Percentiles rank a stretch among this genome's conserved stretches.
These are phyloP conservation scores for Phymatocera aterrima DNA, from an alignment of 2,888 invertebrate genomes.

Conservation along the genomic window DNA sequence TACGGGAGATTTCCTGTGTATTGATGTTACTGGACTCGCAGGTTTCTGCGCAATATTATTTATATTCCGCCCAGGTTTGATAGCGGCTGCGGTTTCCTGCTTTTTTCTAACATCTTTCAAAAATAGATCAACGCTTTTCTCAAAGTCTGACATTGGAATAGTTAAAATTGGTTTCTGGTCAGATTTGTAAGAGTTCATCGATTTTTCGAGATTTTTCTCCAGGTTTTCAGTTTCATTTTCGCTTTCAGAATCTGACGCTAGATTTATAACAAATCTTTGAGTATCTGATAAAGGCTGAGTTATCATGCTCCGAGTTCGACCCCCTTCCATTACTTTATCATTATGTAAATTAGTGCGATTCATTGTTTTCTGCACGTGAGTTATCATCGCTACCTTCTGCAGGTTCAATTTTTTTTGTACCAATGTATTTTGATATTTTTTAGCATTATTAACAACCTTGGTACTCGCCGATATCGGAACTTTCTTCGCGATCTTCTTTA, in stretches of 20 bases:
- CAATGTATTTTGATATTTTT: slow-evolving; percentile 64
- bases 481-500: slow-evolving; percentile 62
- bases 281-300: slow-evolving; percentile 53
- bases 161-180: slow-evolving; percentile 51
- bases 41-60: slow-evolving; percentile 44
- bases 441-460: slow-evolving; percentile 67
- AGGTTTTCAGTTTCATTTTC: slow-evolving; percentile 62
- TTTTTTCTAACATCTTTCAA: slow-evolving; percentile 67
- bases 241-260: slow-evolving; percentile 68
- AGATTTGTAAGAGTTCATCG: not conserved
- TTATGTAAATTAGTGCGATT: slow-evolving; percentile 51
- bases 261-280: slow-evolving; percentile 65
- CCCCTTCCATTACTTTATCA: slow-evolving; percentile 55
- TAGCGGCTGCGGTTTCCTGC: slow-evolving; percentile 61
- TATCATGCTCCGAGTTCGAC: slow-evolving; percentile 56
- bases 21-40: slow-evolving; percentile 37
- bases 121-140: slow-evolving; percentile 69
- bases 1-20: slow-evolving; percentile 44
- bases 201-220: slow-evolving; percentile 35
- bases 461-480: slow-evolving; percentile 60
- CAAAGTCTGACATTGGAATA: slow-evolving; percentile 68
- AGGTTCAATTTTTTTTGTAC: slow-evolving; percentile 62
- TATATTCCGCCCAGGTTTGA: slow-evolving; percentile 47
- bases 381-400: slow-evolving; percentile 57
- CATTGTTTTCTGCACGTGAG: slow-evolving; percentile 51